phyloP scores from a whole-genome alignment of 2,797 vertebrate genomes.

The Falco berigora region DNA sequence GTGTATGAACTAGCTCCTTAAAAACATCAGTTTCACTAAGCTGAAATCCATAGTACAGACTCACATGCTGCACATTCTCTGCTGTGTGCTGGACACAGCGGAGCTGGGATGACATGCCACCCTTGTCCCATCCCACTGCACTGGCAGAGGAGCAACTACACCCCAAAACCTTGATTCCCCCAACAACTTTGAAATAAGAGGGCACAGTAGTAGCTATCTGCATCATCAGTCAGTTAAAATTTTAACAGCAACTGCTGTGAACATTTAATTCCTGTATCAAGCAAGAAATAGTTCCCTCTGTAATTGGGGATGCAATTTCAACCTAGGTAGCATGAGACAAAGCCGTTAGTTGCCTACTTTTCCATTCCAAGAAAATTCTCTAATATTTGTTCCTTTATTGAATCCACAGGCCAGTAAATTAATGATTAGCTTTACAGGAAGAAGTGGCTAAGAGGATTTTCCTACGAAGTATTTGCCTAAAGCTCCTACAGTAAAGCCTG shows the following conservation, averaged over 20 bases:
- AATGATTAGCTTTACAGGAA: slow-evolving; percentile 3
- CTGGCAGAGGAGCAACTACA: background rate
- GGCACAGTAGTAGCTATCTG: background rate
- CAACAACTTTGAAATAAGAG: background rate
- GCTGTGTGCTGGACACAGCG: accelerated
- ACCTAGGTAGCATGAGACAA: background rate
- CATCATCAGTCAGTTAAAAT: background rate
- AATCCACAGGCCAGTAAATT: slow-evolving; percentile 7
- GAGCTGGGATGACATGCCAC: accelerated
- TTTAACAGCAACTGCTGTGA: background rate
- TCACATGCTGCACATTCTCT: background rate
- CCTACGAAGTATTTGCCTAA: background rate
- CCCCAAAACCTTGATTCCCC: background rate
- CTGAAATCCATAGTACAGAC: background rate
- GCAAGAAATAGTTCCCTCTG: background rate
- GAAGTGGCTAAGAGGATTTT: slow-evolving; percentile 11
- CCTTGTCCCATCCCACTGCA: background rate
- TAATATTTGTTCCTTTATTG: background rate
- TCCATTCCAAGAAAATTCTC: background rate
- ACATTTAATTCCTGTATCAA: background rate
- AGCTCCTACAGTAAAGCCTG: background rate
- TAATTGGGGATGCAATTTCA: background rate
- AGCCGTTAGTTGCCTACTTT: background rate
- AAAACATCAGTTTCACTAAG: background rate
- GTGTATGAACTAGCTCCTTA: background rate